phyloP scores from a whole-genome alignment of 2,113 vertebrate species.

The Triplophysa rosa region DNA sequence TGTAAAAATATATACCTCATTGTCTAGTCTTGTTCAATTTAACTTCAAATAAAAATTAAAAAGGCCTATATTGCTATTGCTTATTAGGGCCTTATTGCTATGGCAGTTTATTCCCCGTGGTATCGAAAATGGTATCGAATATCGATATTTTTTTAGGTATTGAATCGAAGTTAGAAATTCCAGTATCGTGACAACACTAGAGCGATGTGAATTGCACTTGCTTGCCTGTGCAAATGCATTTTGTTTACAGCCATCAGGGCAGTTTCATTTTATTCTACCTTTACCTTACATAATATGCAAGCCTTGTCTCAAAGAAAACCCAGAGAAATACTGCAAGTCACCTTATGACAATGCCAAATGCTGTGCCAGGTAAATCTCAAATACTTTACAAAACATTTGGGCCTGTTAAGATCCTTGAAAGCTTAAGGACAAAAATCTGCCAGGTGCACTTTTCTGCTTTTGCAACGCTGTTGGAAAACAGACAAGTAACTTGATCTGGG shows the following conservation, averaged over 20 bases:
- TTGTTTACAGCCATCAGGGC: constrained; percentile 31
- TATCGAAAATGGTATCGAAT: too few species aligned
- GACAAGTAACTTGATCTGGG: neutral
- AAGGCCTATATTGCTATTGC: too few species aligned
- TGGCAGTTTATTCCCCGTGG: too few species aligned
- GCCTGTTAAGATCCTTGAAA: neutral
- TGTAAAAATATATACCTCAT: too few species aligned
- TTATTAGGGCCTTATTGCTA: too few species aligned
- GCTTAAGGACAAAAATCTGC: neutral
- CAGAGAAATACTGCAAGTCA: constrained; percentile 41
- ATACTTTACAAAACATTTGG: neutral
- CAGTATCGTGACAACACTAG: too few species aligned
- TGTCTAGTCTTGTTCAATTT: too few species aligned
- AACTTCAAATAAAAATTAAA: too few species aligned
- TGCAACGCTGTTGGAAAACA: constrained; percentile 7
- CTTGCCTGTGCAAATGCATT: neutral
- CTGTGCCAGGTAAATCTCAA: neutral
- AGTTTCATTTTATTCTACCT: constrained; percentile 42
- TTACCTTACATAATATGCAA: constrained; percentile 55
- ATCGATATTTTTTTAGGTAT: too few species aligned
- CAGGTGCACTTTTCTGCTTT: constrained; percentile 3
- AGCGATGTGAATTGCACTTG: neutral
- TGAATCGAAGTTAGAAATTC: too few species aligned
- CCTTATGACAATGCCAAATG: neutral
- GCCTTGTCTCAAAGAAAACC: constrained; percentile 2